A percentile compares a stretch with the other conserved stretches of the same genome.
Conservation (phyloP, 2,888 invertebrate species). For the Amphiduros pacificus region DNA sequence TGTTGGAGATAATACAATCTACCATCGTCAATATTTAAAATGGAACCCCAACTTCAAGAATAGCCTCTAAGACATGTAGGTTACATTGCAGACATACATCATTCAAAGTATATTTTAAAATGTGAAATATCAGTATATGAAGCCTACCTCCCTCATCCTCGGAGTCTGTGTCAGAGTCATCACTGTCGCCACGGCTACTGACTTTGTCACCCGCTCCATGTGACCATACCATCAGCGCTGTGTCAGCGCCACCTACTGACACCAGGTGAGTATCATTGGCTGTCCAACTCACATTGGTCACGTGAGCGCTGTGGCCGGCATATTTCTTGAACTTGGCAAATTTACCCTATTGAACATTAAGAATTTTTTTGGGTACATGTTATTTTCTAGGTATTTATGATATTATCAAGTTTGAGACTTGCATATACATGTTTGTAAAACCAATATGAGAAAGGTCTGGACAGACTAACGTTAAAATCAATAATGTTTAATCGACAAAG, state of each 20-base stretch:
- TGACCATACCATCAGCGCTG: conserved; percentile 59
- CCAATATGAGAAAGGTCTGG: no score
- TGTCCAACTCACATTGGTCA: conserved; percentile 60
- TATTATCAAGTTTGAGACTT: no score
- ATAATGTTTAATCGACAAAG: no score
- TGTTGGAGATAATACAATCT: no score
- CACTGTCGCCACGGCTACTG: conserved; percentile 49
- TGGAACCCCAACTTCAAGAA: no score
- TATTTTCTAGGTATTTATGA: no score
- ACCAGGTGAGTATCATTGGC: conserved; percentile 52
- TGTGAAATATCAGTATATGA: not conserved
- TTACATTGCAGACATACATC: no score
- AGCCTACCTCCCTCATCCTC: conserved; percentile 54
- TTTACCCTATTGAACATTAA: conserved; percentile 43
- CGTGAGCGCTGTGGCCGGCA: conserved; percentile 61
- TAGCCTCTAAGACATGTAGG: no score
- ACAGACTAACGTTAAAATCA: no score
- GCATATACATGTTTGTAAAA: no score
- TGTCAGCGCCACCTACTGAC: conserved; percentile 60
- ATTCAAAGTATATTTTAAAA: no score
- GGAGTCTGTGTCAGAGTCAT: conserved; percentile 58
- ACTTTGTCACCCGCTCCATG: conserved; percentile 30
- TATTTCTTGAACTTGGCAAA: conserved; percentile 59
- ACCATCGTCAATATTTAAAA: no score
- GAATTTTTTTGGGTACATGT: not conserved